Conservation (phyloP, 2,888 invertebrate genomes). For the Thymelicus acteon region DNA sequence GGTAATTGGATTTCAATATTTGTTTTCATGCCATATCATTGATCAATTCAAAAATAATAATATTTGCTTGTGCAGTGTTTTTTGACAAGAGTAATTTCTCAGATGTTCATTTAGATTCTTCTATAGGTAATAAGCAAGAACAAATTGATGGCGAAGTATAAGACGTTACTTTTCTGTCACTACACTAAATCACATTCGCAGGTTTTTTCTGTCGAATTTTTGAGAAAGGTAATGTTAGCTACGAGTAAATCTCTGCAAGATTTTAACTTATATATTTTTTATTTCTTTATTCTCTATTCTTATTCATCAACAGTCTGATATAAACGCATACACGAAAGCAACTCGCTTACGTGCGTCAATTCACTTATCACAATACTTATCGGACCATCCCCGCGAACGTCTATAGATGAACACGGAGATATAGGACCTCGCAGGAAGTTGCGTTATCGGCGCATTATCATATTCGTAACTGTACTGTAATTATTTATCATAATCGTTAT, state of each 20-base stretch:
- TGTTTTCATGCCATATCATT: not conserved
- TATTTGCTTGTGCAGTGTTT: not conserved
- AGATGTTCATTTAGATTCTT: not conserved
- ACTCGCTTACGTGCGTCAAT: slow-evolving; percentile 4
- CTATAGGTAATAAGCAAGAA: too few relatives aligned
- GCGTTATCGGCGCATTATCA: slow-evolving; percentile 56
- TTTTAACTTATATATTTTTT: too few relatives aligned
- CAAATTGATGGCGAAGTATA: too few relatives aligned
- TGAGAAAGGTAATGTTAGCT: too few relatives aligned
- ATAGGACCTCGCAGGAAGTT: slow-evolving; percentile 49
- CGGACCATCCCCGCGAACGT: slow-evolving; percentile 10
- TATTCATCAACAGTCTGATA: too few relatives aligned
- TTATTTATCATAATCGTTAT: slow-evolving; percentile 37
- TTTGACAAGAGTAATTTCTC: not conserved
- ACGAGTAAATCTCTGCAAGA: too few relatives aligned
- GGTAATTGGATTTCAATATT: slow-evolving; percentile 17
- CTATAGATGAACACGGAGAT: slow-evolving; percentile 29
- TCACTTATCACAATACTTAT: slow-evolving; percentile 15
- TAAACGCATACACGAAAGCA: not conserved
- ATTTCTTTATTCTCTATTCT: too few relatives aligned
- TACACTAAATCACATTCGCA: too few relatives aligned
- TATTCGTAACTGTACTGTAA: slow-evolving; percentile 41
- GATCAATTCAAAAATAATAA: not conserved
- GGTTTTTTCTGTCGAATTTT: too few relatives aligned
- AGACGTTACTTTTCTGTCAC: too few relatives aligned